Percentiles rank a stretch among this genome's conserved stretches.
Conservation (phyloP, 2,113 vertebrate genomes). For the Oncorhynchus masou region DNA sequence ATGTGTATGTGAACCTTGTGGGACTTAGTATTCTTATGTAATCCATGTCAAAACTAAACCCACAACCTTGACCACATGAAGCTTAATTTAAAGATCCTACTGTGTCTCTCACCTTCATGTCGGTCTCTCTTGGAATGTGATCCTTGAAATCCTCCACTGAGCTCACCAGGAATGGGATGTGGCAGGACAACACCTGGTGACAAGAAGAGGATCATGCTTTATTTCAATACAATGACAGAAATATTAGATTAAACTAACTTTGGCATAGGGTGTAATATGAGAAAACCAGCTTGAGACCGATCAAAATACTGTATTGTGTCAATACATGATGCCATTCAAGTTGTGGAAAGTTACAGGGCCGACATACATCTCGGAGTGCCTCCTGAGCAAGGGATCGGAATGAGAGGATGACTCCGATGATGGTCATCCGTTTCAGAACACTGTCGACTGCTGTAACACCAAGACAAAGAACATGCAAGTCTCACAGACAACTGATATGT, state of each 20-base stretch:
- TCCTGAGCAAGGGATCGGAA: constrained; percentile 97
- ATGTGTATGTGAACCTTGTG: too few relatives aligned
- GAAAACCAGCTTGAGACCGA: background rate
- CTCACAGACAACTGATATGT: background rate
- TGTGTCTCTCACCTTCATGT: constrained; percentile 88
- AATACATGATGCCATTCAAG: background rate
- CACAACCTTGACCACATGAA: background rate
- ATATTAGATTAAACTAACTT: background rate
- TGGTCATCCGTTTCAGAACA: constrained; percentile 97
- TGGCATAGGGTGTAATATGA: background rate
- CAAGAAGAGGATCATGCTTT: background rate
- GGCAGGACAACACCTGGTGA: constrained; percentile 92
- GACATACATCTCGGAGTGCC: constrained; percentile 93
- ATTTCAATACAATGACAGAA: background rate
- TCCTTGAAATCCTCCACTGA: constrained; percentile 99
- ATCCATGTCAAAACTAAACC: background rate
- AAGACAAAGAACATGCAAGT: background rate
- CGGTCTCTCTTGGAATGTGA: constrained; percentile 98
- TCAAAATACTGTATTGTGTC: background rate
- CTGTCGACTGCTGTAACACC: constrained; percentile 89
- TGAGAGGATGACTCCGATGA: constrained; percentile 96
- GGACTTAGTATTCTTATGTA: too few relatives aligned
- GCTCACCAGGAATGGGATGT: constrained; percentile 98
- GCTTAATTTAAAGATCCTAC: background rate
- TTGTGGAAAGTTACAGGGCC: constrained; percentile 1